Base-by-base conservation (phyloP, 2,113 vertebrate genomes). In the Heterochromis multidens region DNA sequence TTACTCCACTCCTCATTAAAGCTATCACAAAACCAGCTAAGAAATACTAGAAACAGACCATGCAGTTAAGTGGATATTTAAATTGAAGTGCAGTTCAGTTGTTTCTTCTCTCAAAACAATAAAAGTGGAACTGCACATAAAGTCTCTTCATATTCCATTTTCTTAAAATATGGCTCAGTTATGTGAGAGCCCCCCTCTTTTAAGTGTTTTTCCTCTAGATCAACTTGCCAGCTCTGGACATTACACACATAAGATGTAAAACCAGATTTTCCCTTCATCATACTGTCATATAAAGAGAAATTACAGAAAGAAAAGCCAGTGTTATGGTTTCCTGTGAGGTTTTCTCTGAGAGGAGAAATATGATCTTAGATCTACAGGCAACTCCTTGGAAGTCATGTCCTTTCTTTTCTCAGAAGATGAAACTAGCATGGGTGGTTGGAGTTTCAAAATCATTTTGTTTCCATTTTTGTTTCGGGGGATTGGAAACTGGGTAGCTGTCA, bases 321-420 rank as follows among this genome's bases (percentile, higher is more conserved):
- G 7, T 21, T 49, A 14, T 6, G 0, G 46, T 58, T 86, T 81
- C 14, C 12, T 37, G 10, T 27, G 7, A 43, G 76, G 2, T 67
- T 79, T 79, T 84, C 27, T 43, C 7, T 29, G 25, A 16, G 25
- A 72, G 67, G 25, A 21, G 54, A 67, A 81, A 83, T 49, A 60
- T 35, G 63, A 84, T 37, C 54, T 40, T 29, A 52, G 56, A 63
- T 58, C 60, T 79, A 31, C 21, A 9, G 67, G 63, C 58, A 74
- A 89, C 87, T 87, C 80, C 63, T 85, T 86, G 46, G 13, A 85
- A 33, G 89, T 93, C 90, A 93, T 79, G 86, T 81, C 91, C 35
- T 65, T 85, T 23, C 54, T 65, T 84, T 65, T 81, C 82, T 84
- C 87, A 62, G 79, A 83, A 89, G 89, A 43, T 60, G 49, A 84